Percentiles rank a stretch among this genome's conserved stretches.
These are phyloP conservation scores for Vidua macroura DNA, from an alignment of 2,113 vertebrate species.

Conservation along the genomic window DNA sequence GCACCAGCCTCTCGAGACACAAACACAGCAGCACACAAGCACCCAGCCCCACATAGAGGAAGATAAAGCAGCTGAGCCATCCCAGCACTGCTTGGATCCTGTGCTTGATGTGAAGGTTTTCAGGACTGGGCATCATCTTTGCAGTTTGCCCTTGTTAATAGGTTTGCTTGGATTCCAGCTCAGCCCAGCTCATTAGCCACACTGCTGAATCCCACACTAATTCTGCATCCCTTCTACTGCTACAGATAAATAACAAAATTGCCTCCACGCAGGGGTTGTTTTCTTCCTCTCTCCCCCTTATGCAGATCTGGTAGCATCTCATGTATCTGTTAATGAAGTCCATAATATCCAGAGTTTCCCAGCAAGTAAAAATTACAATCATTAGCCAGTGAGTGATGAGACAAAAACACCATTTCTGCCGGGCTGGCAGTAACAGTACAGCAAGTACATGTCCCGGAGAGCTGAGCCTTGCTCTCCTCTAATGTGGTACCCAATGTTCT, in stretches of 20 bases:
- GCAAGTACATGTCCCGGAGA: not conserved
- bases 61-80: not conserved
- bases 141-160: not conserved
- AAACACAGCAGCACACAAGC: not conserved
- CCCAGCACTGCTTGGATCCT: not conserved
- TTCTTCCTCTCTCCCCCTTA: conserved; percentile 20
- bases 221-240: conserved; percentile 9
- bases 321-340: conserved; percentile 16
- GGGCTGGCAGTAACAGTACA: not conserved
- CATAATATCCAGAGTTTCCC: conserved; percentile 17
- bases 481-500: conserved; percentile 57
- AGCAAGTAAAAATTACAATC: conserved; percentile 42
- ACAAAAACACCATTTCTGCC: not conserved
- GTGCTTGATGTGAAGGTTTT: not conserved
- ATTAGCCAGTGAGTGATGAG: conserved; percentile 12
- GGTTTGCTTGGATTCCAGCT: conserved; percentile 1
- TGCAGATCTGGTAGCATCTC: not conserved
- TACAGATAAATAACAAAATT: conserved; percentile 41
- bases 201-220: not conserved
- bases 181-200: conserved; percentile 37
- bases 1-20: not conserved
- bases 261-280: conserved; percentile 21
- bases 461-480: not conserved
- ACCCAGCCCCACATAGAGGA: fast-evolving
- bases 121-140: not conserved